Evolutionary conservation across 2,888 invertebrate genomes (phyloP).

Genomic region (Cryptocheilus praepositus): DNA sequence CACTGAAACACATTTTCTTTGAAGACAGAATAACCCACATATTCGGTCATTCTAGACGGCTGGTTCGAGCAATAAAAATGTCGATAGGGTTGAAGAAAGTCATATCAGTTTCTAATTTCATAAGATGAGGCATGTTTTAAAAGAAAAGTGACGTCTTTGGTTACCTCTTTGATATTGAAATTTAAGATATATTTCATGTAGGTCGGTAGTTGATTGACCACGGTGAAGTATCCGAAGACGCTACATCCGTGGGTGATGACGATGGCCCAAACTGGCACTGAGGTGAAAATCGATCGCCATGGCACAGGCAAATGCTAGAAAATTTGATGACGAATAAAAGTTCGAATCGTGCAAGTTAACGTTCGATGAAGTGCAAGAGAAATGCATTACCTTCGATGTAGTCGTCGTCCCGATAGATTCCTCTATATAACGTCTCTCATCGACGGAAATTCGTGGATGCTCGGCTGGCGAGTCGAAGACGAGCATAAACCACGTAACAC

Average conservation of each 20-base stretch:
- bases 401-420: constrained; percentile 82
- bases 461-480: constrained; percentile 88
- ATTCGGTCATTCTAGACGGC: too few species aligned
- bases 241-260: constrained; percentile 88
- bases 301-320: constrained; percentile 80
- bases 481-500: constrained; percentile 86
- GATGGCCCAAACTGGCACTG: constrained; percentile 90
- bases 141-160: too few species aligned
- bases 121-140: too few species aligned
- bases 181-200: constrained; percentile 88
- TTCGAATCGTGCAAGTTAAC: too few species aligned
- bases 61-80: too few species aligned
- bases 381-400: constrained; percentile 73
- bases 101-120: too few species aligned
- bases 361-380: too few species aligned
- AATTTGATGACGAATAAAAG: not conserved
- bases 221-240: constrained; percentile 92
- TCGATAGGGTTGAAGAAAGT: too few species aligned
- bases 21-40: too few species aligned
- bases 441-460: constrained; percentile 86
- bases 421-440: constrained; percentile 85
- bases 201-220: constrained; percentile 90
- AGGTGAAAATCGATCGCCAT: constrained; percentile 83
- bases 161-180: constrained; percentile 86
- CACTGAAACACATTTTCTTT: too few species aligned